Conservation (phyloP, 2,113 vertebrate genomes). For the Reinhardtius hippoglossoides region DNA sequence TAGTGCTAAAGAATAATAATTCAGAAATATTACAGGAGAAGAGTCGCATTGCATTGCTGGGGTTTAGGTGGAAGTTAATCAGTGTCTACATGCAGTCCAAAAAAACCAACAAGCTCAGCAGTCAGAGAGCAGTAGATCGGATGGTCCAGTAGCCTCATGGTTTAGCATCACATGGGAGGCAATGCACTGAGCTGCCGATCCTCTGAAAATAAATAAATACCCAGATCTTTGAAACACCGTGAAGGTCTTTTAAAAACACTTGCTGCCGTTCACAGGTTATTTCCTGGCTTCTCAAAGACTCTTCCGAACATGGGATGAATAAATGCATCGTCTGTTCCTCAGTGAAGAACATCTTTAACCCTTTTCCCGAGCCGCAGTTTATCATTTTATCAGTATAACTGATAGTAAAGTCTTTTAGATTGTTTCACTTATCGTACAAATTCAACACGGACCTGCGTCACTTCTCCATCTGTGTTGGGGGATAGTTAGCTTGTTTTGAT, state of each 20-base stretch:
- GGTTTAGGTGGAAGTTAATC: not conserved
- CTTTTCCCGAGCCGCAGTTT: not conserved
- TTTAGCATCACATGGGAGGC: no score
- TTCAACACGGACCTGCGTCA: no score
- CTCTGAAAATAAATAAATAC: no score
- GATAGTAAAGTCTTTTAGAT: not conserved
- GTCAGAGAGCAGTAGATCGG: conserved; percentile 15
- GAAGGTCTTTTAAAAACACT: not conserved
- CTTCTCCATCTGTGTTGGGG: no score
- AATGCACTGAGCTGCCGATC: no score
- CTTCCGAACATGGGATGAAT: not conserved
- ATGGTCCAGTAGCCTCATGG: not conserved
- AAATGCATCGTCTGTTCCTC: not conserved
- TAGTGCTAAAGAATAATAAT: conserved; percentile 49
- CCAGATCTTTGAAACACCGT: no score
- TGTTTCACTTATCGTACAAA: not conserved
- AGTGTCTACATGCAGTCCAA: conserved; percentile 10
- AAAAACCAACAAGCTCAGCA: not conserved
- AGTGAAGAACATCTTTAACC: not conserved
- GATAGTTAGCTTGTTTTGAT: no score
- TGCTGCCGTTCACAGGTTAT: not conserved
- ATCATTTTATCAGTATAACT: not conserved
- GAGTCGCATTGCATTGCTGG: not conserved
- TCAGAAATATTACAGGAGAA: not conserved
- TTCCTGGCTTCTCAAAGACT: not conserved